phyloP scores from a whole-genome alignment of 2,113 vertebrate genomes.

The Tinamus guttatus region DNA sequence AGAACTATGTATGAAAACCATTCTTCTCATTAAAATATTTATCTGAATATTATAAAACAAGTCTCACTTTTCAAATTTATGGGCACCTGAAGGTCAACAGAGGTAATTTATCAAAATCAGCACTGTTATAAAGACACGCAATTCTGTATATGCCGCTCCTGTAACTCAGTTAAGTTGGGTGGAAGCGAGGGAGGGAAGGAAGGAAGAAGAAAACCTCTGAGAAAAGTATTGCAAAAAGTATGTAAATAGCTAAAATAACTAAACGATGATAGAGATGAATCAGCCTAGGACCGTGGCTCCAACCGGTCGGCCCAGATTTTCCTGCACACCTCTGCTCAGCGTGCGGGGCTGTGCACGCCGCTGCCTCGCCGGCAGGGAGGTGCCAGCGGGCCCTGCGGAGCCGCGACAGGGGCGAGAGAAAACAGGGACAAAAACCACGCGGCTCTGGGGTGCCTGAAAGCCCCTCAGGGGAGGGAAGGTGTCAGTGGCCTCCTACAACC shows the following conservation, averaged over 20 bases:
- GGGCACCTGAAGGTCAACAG: neutral
- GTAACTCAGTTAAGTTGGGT: neutral
- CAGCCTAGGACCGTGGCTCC: neutral
- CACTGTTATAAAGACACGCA: neutral
- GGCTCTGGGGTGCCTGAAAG: too few relatives aligned
- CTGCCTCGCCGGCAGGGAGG: slow-evolving; percentile 5
- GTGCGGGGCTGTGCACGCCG: neutral
- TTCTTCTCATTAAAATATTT: neutral
- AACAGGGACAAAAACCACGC: too few relatives aligned
- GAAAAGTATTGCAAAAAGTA: neutral
- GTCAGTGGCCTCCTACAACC: neutral
- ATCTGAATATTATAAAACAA: neutral
- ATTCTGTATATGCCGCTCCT: neutral
- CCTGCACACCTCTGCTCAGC: neutral
- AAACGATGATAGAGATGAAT: neutral
- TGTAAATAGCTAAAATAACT: neutral
- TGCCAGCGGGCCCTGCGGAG: neutral
- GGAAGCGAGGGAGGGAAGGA: neutral
- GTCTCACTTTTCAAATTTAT: neutral
- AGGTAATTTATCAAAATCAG: neutral
- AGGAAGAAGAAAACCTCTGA: neutral
- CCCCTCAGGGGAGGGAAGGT: neutral
- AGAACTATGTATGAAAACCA: neutral
- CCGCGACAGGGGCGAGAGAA: too few relatives aligned
- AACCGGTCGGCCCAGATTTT: neutral